Percentiles rank a stretch among this genome's conserved stretches.
phyloP scores from a whole-genome alignment of 1,140 invertebrate genomes.

The Drosophila ambigua region DNA sequence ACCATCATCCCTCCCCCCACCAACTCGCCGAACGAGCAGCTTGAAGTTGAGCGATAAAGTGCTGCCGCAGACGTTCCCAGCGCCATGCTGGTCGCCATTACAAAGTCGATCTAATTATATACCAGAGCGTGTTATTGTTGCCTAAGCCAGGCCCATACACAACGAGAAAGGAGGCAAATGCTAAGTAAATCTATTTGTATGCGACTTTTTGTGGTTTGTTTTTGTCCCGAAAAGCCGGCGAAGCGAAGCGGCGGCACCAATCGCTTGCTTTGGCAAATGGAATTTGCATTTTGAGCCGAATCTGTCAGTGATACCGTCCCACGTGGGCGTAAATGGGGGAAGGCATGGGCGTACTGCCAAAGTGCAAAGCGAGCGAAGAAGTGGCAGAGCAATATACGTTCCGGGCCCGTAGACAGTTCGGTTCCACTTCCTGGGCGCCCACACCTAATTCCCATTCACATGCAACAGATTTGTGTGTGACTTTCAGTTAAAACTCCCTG shows the following conservation, averaged over 20 bases:
- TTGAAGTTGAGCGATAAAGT: slow-evolving; percentile 49
- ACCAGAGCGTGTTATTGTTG: slow-evolving; percentile 49
- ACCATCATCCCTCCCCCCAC: too few relatives aligned
- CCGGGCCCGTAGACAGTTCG: slow-evolving; percentile 6
- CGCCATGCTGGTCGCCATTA: slow-evolving; percentile 64
- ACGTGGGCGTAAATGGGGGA: slow-evolving; percentile 3
- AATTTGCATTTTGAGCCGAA: slow-evolving; percentile 49
- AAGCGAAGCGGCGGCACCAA: too few relatives aligned
- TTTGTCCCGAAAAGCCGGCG: slow-evolving; percentile 32
- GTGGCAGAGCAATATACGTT: slow-evolving; percentile 17
- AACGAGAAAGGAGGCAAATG: slow-evolving; percentile 15
- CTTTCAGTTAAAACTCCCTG: slow-evolving; percentile 3
- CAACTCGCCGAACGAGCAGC: background rate
- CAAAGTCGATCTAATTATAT: slow-evolving; percentile 69
- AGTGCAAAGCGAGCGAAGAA: slow-evolving; percentile 26
- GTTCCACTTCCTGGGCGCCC: slow-evolving; percentile 9
- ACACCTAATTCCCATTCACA: slow-evolving; percentile 28
- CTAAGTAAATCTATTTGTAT: slow-evolving; percentile 56
- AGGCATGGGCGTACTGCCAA: slow-evolving; percentile 19
- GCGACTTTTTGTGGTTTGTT: slow-evolving; percentile 51
- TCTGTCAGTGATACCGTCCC: slow-evolving; percentile 16
- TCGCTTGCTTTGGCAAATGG: slow-evolving; percentile 37
- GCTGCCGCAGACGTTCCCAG: slow-evolving; percentile 63
- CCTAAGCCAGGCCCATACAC: slow-evolving; percentile 18
- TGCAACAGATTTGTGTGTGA: slow-evolving; percentile 45